Evolutionary conservation across 2,888 invertebrate species (phyloP).

Genomic region (Spodoptera littoralis): DNA sequence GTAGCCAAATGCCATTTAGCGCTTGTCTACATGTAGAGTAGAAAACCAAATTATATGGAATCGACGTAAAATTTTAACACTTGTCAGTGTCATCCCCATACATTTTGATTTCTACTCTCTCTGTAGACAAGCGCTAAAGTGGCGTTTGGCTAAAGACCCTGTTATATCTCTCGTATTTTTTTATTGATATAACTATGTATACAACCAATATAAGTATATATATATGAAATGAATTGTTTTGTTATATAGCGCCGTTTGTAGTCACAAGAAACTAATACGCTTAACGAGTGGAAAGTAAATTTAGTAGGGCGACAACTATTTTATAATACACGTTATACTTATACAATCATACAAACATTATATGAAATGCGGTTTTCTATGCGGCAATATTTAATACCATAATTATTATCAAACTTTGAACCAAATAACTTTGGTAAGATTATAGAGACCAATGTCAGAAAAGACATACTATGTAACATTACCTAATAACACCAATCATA

Average conservation of each 20-base stretch:
- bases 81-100: too few relatives aligned
- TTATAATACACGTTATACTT: constrained; percentile 28
- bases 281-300: constrained; percentile 8
- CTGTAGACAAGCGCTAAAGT: too few relatives aligned
- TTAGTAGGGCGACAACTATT: constrained; percentile 13
- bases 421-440: not conserved
- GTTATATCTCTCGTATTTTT: constrained; percentile 27
- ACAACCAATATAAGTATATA: constrained; percentile 33
- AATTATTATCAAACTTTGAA: constrained; percentile 3
- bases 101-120: too few relatives aligned
- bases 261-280: constrained; percentile 14
- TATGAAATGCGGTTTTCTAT: constrained; percentile 8
- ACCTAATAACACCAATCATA: too few relatives aligned
- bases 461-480: too few relatives aligned
- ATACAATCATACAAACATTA: constrained; percentile 8
- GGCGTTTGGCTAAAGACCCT: too few relatives aligned
- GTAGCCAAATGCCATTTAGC: too few relatives aligned
- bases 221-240: constrained; percentile 31
- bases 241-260: constrained; percentile 20
- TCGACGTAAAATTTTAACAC: too few relatives aligned
- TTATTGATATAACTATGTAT: constrained; percentile 40
- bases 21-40: too few relatives aligned
- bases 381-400: constrained; percentile 15
- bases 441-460: too few relatives aligned
- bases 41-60: too few relatives aligned